Conservation (phyloP, 2,113 vertebrate genomes). For the Paralichthys olivaceus region DNA sequence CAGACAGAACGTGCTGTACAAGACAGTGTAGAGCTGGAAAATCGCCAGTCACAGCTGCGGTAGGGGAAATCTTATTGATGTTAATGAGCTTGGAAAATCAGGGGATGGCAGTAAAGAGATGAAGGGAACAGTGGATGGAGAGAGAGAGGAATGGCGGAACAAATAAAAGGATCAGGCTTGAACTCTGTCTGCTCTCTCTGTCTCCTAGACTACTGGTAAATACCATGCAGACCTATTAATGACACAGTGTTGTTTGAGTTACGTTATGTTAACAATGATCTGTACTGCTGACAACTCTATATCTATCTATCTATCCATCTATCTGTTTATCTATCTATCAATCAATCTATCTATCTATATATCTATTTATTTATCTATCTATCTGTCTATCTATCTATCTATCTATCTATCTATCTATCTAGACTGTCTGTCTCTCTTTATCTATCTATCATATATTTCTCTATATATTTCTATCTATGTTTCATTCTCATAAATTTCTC, state of each 20-base stretch:
- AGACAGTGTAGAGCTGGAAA: conserved; percentile 6
- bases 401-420: neutral
- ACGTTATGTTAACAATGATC: neutral
- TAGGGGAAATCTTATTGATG: conserved; percentile 58
- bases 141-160: conserved; percentile 27
- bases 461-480: neutral
- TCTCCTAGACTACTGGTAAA: conserved; percentile 6
- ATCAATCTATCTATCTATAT: too few relatives aligned
- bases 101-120: conserved; percentile 60
- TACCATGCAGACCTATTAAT: neutral
- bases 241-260: neutral
- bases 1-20: neutral
- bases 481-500: neutral
- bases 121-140: conserved; percentile 21
- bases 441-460: too few relatives aligned
- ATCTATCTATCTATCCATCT: too few relatives aligned
- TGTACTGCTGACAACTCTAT: neutral
- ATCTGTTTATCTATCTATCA: too few relatives aligned
- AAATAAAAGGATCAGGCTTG: conserved; percentile 66
- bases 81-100: conserved; percentile 60
- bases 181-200: conserved; percentile 16
- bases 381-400: neutral
- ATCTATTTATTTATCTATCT: too few relatives aligned
- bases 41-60: conserved; percentile 11
- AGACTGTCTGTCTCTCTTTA: neutral